These are phyloP conservation scores for Oncopeltus fasciatus DNA, from an alignment of 1,140 invertebrate species.

Conservation along the genomic window DNA sequence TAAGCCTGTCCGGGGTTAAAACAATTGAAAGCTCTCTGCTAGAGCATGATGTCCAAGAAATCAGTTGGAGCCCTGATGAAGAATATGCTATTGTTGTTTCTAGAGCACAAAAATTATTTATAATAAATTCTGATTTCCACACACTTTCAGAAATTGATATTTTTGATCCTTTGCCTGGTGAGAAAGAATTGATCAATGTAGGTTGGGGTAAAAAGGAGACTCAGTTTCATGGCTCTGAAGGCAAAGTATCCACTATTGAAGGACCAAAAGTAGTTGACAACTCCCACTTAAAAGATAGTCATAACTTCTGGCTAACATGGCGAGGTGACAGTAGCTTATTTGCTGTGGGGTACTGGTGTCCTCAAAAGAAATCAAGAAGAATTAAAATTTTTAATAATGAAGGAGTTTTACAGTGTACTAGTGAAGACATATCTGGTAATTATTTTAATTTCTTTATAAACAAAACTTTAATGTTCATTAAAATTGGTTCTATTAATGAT, in stretches of 20 bases:
- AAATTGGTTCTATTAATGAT: not conserved
- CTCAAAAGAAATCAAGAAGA: slow-evolving; percentile 30
- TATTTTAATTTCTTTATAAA: too few relatives aligned
- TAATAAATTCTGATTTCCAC: not conserved
- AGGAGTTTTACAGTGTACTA: slow-evolving; percentile 52
- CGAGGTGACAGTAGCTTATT: slow-evolving; percentile 69
- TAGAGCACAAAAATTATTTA: not conserved
- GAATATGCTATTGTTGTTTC: not conserved
- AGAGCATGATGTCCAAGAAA: not conserved
- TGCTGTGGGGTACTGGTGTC: slow-evolving; percentile 50
- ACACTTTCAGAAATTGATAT: not conserved
- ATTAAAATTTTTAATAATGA: slow-evolving; percentile 63
- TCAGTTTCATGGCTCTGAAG: slow-evolving; percentile 73
- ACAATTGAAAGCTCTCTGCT: not conserved
- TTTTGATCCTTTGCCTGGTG: slow-evolving; percentile 31
- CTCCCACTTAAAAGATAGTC: slow-evolving; percentile 34
- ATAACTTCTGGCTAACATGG: slow-evolving; percentile 54
- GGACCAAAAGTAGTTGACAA: slow-evolving; percentile 24
- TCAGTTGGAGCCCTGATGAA: slow-evolving; percentile 5
- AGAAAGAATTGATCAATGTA: slow-evolving; percentile 65
- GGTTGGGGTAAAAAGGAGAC: slow-evolving; percentile 94
- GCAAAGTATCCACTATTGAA: slow-evolving; percentile 22
- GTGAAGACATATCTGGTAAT: slow-evolving; percentile 52
- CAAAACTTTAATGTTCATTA: too few relatives aligned
- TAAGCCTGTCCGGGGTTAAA: not conserved